phyloP scores from a whole-genome alignment of 2,113 vertebrate species.

The Rhinopithecus roxellana region DNA sequence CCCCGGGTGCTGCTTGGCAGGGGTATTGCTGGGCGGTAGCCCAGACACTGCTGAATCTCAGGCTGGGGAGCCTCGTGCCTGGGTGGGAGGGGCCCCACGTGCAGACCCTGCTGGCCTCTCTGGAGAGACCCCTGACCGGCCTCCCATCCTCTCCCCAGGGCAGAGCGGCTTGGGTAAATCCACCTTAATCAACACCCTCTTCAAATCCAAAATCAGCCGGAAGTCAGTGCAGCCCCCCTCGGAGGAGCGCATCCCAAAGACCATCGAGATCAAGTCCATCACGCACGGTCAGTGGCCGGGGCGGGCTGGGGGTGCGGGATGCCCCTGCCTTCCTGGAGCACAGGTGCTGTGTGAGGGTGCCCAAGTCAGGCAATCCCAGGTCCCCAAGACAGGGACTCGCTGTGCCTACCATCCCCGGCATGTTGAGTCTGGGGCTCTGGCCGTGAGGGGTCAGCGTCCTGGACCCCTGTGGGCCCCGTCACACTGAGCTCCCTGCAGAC shows the following conservation, averaged over 20 bases:
- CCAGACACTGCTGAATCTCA: fast-evolving
- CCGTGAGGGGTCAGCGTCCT: background rate
- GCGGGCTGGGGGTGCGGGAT: background rate
- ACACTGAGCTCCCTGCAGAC: background rate
- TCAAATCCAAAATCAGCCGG: slow-evolving; percentile 99
- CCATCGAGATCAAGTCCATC: slow-evolving; percentile 98
- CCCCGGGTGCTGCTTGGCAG: background rate
- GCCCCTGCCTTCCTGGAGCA: background rate
- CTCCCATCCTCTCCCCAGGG: slow-evolving; percentile 83
- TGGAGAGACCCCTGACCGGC: fast-evolving
- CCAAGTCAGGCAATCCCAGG: fast-evolving
- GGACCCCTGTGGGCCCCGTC: background rate
- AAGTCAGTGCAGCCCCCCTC: slow-evolving; percentile 90
- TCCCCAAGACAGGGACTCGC: fast-evolving
- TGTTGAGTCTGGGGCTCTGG: fast-evolving
- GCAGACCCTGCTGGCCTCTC: background rate
- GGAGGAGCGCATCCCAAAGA: slow-evolving; percentile 97
- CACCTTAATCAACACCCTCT: slow-evolving; percentile 98
- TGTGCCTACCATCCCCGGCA: fast-evolving
- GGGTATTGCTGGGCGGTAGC: background rate
- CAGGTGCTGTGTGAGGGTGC: background rate
- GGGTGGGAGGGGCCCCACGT: background rate
- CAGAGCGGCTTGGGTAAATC: slow-evolving; percentile 99
- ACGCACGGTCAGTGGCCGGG: slow-evolving; percentile 89
- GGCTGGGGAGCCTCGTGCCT: background rate